phyloP scores from a whole-genome alignment of 2,888 invertebrate species.

The Agonum fuliginosum region DNA sequence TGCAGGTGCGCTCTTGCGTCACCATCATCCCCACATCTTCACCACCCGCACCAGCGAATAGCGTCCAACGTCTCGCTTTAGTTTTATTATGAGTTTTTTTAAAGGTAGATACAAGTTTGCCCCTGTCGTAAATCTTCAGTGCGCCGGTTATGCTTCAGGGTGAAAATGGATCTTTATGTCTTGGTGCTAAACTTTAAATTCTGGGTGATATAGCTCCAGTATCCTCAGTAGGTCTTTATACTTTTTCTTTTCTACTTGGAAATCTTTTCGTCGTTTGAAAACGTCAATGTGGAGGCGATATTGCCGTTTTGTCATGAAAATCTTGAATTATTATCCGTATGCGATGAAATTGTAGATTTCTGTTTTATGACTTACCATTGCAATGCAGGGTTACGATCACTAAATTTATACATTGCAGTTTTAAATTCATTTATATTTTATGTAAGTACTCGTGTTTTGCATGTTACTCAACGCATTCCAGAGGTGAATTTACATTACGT shows the following conservation, averaged over 20 bases:
- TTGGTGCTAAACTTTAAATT: conserved; percentile 50
- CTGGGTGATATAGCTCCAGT: conserved; percentile 24
- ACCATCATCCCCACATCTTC: background rate
- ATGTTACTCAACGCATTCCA: too few relatives aligned
- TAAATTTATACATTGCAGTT: background rate
- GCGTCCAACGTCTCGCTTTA: background rate
- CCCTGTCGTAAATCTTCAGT: conserved; percentile 37
- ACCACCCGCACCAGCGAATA: conserved; percentile 8
- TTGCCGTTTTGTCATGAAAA: conserved; percentile 1
- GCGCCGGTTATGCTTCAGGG: conserved; percentile 26
- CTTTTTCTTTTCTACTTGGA: conserved; percentile 10
- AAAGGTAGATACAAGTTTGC: conserved; percentile 13
- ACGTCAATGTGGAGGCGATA: conserved; percentile 1
- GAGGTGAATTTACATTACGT: too few relatives aligned
- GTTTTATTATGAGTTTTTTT: conserved; percentile 24
- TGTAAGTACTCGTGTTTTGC: too few relatives aligned
- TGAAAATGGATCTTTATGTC: conserved; percentile 54
- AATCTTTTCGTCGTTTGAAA: conserved; percentile 24
- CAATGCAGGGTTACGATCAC: background rate
- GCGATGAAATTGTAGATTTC: background rate
- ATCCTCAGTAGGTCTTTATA: background rate
- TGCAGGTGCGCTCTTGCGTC: background rate
- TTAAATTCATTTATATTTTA: too few relatives aligned
- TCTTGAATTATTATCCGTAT: background rate
- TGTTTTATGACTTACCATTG: background rate